Base-by-base conservation (phyloP, 2,797 vertebrate genomes). In the Botia kubotai region DNA sequence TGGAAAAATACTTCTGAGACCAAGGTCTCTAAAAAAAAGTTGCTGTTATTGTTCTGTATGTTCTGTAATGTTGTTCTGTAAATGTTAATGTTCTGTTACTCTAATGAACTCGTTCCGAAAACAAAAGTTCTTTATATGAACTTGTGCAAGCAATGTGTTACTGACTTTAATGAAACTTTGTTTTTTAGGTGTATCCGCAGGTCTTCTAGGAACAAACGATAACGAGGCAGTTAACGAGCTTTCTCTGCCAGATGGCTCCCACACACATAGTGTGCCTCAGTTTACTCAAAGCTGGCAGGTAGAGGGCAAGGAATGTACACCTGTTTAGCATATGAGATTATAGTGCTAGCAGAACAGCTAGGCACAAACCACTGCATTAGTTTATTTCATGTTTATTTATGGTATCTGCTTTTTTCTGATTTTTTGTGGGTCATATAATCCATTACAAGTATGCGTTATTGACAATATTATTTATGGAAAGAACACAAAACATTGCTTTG, bases 131-230 rank as follows among this genome's bases (percentile, higher is more conserved):
- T 60, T 60, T 60, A 0, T 10, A 58, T 58, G 10, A 23, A 58
- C 4, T 58, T 3, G 19, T 23, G 8, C 19, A 14, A 58, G 21
- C 2, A 19, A 23, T 58, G 19, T 58, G 57, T 23, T 11, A 3
- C 12, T 8, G 21, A 62, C 21, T 8, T 26, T 23, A 26, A 26
- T n/a, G 2, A 21, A 16, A 62, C 26, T 33, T 72, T 29, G 12
- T 67, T 80, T 84, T 65, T 21, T 88, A 97, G 96, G 96, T 13
- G 8, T 82, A 6, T 95, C 95, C 6, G 90, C 90, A 0, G 94
- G 96, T 75, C 91, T 96, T 53, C 85, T 97, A 62, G 97, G 96
- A 62, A 96, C 95, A 68, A 96, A 95, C 23, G 93, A 96, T 82
- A 96, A 97, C 0, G 94, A 97, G 88, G 94, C 90, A 43, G 93